Evolutionary conservation across 2,888 invertebrate genomes (phyloP).

Genomic region (Dastarcus helophoroides): DNA sequence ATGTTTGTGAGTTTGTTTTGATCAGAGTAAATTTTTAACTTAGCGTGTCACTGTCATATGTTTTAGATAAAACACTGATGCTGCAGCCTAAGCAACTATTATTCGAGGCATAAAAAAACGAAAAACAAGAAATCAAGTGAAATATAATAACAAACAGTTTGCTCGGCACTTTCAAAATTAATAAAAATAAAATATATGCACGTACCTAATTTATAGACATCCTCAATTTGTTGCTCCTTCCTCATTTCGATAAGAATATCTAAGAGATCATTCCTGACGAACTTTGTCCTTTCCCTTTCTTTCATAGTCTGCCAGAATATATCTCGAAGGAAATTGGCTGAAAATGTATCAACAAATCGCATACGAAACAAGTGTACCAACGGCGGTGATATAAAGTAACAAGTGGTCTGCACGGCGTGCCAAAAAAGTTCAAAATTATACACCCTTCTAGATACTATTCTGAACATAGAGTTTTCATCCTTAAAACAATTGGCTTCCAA

Average conservation of each 20-base stretch:
- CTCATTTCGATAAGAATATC: constrained; percentile 12
- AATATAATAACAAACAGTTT: not conserved
- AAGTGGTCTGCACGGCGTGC: constrained; percentile 7
- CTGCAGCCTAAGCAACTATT: no score
- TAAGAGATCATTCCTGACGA: constrained; percentile 13
- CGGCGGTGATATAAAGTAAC: constrained; percentile 13
- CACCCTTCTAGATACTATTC: constrained; percentile 8
- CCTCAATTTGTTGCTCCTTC: constrained; percentile 10
- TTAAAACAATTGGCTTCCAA: constrained; percentile 16
- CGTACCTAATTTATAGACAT: constrained; percentile 10
- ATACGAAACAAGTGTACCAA: constrained; percentile 12
- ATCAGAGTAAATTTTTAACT: no score
- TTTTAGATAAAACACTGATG: no score
- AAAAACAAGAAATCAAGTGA: no score
- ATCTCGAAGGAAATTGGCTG: constrained; percentile 9
- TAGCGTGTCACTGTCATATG: no score
- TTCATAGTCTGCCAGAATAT: constrained; percentile 12
- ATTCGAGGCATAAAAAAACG: no score
- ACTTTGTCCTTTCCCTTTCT: constrained; percentile 9
- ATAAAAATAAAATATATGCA: no score
- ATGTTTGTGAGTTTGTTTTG: no score
- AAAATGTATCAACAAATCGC: constrained; percentile 12
- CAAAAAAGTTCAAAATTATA: constrained; percentile 11
- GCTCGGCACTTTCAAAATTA: not conserved
- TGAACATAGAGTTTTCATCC: constrained; percentile 14